phyloP scores from a whole-genome alignment of 2,797 vertebrate species.

The Labeo calbasu region DNA sequence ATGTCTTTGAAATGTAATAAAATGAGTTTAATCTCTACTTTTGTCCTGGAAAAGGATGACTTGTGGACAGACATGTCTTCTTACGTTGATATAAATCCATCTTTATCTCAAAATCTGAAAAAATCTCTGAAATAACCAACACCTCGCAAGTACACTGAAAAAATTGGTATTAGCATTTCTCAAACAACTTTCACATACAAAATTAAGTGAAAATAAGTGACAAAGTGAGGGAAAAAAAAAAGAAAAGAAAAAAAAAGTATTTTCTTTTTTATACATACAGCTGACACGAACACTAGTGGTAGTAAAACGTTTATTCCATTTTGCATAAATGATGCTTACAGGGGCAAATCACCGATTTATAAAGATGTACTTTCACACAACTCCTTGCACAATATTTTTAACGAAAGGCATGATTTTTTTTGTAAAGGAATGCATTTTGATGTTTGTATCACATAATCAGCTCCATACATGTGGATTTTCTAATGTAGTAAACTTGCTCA shows the following conservation, averaged over 20 bases:
- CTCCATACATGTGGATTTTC: not conserved
- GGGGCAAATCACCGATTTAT: not conserved
- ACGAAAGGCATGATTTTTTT: not conserved
- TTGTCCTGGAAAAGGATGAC: not conserved
- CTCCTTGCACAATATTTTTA: not conserved
- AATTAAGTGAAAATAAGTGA: not conserved
- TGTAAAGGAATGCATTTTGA: not conserved
- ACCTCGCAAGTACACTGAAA: too few relatives aligned
- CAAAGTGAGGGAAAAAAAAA: not conserved
- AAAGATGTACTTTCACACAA: not conserved
- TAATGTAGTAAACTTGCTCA: not conserved
- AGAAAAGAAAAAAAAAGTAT: too few relatives aligned
- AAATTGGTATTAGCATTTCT: not conserved
- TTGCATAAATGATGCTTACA: not conserved
- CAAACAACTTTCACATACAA: not conserved
- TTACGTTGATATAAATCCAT: not conserved
- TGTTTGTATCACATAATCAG: not conserved
- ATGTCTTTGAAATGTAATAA: constrained; percentile 40
- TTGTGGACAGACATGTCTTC: not conserved
- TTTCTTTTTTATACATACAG: not conserved
- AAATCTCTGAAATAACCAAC: too few relatives aligned
- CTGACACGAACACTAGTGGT: too few relatives aligned
- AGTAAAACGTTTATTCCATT: not conserved
- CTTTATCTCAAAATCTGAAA: too few relatives aligned
- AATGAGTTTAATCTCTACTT: constrained; percentile 32